Conservation (phyloP, 2,888 invertebrate genomes). For the Drepanosiphum platanoidis region DNA sequence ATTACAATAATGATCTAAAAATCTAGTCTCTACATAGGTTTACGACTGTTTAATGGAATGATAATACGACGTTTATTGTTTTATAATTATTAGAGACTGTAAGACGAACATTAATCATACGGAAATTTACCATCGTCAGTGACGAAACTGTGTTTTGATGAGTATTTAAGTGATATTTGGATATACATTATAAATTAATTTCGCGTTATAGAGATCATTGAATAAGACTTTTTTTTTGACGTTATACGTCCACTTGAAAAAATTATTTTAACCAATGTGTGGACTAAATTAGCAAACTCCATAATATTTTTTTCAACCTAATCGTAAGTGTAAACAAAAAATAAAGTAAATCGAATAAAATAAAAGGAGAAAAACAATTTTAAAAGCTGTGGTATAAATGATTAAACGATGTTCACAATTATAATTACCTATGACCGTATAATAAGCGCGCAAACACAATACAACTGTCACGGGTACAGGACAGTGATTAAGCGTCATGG, state of each 20-base stretch:
- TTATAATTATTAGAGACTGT: background rate
- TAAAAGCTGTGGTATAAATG: slow-evolving; percentile 14
- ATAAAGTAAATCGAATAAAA: background rate
- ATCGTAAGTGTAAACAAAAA: background rate
- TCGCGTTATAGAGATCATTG: background rate
- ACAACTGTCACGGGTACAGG: slow-evolving; percentile 13
- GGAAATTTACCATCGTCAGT: background rate
- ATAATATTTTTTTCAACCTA: background rate
- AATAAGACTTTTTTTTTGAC: background rate
- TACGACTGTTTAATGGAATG: background rate
- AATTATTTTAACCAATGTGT: too few relatives aligned
- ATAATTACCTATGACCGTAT: background rate
- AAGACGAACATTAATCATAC: background rate
- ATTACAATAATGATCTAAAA: background rate
- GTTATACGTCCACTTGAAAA: background rate
- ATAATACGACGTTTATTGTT: background rate
- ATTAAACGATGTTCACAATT: background rate
- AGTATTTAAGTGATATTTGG: background rate
- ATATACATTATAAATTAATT: background rate
- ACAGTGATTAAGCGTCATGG: slow-evolving; percentile 31
- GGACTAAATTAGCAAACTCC: background rate
- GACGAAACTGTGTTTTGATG: background rate
- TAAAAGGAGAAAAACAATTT: background rate
- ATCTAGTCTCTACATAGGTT: background rate
- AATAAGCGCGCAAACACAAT: background rate